Percentiles rank a stretch among this genome's conserved stretches.
Conservation (phyloP, 92 coral and sea anemone genomes). For the Palythoa caribaeorum region DNA sequence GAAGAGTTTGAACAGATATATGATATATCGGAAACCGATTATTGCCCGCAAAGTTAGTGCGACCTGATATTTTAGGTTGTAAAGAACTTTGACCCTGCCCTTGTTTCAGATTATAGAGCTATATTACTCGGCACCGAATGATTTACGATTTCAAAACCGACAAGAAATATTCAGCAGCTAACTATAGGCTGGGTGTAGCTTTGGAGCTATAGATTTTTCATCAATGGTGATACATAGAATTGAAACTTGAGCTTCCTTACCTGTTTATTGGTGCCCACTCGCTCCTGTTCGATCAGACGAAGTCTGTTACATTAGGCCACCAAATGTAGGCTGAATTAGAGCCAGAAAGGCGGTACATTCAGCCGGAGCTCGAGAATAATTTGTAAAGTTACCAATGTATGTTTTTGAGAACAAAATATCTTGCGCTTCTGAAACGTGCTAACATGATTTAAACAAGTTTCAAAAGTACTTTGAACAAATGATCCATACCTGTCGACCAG, state of each 20-base stretch:
- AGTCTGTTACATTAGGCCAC: too few relatives aligned
- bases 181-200: not conserved
- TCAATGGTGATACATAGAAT: not conserved
- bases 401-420: not conserved
- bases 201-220: not conserved
- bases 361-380: not conserved
- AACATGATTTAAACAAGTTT: not conserved
- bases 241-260: not conserved
- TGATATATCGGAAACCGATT: not conserved
- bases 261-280: not conserved
- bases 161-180: not conserved
- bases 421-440: too few relatives aligned
- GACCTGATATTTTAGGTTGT: not conserved
- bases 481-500: not conserved
- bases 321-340: too few relatives aligned
- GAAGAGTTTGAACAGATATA: not conserved
- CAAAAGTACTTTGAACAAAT: not conserved
- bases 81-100: constrained; percentile 29
- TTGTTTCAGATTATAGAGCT: not conserved
- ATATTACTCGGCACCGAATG: constrained; percentile 9
- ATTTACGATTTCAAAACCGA: constrained; percentile 38
- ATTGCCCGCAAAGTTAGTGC: not conserved
- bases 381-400: not conserved
- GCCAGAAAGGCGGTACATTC: too few relatives aligned
- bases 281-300: not conserved